These are phyloP conservation scores for Noctilio leporinus DNA, from an alignment of 2,113 vertebrate species.

Conservation along the genomic window DNA sequence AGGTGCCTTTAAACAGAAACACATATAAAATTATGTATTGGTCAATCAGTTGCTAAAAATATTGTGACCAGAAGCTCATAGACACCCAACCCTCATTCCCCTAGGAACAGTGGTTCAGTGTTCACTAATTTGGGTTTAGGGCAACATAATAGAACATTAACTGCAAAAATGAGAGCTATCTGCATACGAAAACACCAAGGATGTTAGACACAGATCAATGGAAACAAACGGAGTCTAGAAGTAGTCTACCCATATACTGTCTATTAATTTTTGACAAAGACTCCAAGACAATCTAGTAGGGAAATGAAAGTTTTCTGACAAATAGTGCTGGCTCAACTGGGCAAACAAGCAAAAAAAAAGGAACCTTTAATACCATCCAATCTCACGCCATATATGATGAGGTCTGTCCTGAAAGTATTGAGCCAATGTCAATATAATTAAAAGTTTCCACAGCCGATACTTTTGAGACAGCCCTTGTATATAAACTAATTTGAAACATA, in stretches of 20 bases:
- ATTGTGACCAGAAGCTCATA: neutral
- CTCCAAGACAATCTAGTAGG: neutral
- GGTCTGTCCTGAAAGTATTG: too few relatives aligned
- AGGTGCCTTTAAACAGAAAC: neutral
- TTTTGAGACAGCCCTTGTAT: too few relatives aligned
- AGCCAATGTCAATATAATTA: too few relatives aligned
- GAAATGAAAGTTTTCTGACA: neutral
- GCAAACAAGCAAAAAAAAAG: neutral
- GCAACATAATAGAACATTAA: neutral
- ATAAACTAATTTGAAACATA: neutral
- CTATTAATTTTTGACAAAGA: neutral
- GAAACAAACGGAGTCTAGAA: neutral
- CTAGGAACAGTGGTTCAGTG: neutral
- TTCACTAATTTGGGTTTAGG: neutral
- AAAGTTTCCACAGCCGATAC: too few relatives aligned
- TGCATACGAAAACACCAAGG: neutral
- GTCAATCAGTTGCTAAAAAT: neutral
- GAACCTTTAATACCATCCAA: neutral
- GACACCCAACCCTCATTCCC: neutral
- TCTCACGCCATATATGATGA: neutral
- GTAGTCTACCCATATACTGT: neutral
- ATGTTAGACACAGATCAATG: neutral
- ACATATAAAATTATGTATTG: neutral
- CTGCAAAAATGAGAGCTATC: neutral
- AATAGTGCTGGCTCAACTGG: neutral